Percentiles rank a stretch among this genome's conserved stretches.
Conservation (phyloP, 2,888 invertebrate species). For the Drosophila pegasa region DNA sequence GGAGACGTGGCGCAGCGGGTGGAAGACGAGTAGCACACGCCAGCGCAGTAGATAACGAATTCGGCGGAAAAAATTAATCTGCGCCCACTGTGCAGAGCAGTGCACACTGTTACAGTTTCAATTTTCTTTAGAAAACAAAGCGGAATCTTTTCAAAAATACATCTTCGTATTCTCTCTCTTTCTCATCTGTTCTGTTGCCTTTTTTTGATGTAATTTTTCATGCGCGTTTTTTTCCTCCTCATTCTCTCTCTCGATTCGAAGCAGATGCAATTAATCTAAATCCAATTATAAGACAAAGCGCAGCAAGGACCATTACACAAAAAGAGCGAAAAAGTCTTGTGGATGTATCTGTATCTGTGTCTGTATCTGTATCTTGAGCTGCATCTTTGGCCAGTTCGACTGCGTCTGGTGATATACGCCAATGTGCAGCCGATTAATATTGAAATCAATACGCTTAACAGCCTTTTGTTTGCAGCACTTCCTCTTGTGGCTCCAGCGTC, state of each 20-base stretch:
- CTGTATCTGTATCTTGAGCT: slow-evolving; percentile 8
- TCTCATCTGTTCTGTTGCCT: slow-evolving; percentile 24
- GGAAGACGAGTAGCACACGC: slow-evolving; percentile 71
- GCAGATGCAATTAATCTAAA: slow-evolving; percentile 82
- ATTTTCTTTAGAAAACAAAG: slow-evolving; percentile 60
- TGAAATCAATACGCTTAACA: slow-evolving; percentile 74
- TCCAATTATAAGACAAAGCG: slow-evolving; percentile 81
- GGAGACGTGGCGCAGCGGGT: slow-evolving; percentile 59
- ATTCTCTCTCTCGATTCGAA: slow-evolving; percentile 35
- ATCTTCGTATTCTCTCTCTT: slow-evolving; percentile 18
- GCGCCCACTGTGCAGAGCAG: slow-evolving; percentile 26
- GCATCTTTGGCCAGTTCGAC: background rate
- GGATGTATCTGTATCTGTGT: slow-evolving; percentile 12
- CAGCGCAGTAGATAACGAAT: slow-evolving; percentile 19
- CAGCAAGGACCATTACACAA: slow-evolving; percentile 61
- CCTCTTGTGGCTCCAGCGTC: slow-evolving; percentile 15
- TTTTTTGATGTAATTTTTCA: slow-evolving; percentile 72
- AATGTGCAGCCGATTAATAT: slow-evolving; percentile 58
- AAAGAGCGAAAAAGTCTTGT: slow-evolving; percentile 24
- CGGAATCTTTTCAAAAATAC: background rate
- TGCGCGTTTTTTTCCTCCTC: slow-evolving; percentile 58
- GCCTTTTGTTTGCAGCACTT: slow-evolving; percentile 61
- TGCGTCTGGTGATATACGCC: slow-evolving; percentile 57
- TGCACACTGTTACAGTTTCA: slow-evolving; percentile 58
- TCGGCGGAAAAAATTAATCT: slow-evolving; percentile 7